phyloP scores from a whole-genome alignment of 2,113 vertebrate genomes.

The Chascanopsetta lugubris region DNA sequence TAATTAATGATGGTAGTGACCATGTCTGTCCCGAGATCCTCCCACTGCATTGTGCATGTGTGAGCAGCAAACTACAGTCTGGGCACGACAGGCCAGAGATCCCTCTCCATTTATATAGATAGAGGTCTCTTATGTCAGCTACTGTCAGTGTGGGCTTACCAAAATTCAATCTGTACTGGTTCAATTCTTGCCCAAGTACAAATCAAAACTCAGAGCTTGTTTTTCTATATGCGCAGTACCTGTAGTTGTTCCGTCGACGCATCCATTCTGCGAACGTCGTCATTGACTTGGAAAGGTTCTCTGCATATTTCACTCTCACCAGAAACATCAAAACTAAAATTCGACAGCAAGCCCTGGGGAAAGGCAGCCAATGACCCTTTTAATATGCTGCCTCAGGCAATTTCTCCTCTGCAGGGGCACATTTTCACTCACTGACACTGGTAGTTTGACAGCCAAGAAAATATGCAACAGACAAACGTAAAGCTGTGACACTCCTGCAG shows the following conservation, averaged over 20 bases:
- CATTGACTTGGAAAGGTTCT: neutral
- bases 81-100: too few species aligned
- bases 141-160: neutral
- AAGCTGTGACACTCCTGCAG: conserved; percentile 4
- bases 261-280: neutral
- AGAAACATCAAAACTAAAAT: conserved; percentile 46
- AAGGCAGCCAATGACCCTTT: conserved; percentile 61
- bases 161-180: neutral
- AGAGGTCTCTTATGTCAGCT: neutral
- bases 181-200: neutral
- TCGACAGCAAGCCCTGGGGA: conserved; percentile 45
- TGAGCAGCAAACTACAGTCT: too few species aligned
- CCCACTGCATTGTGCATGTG: too few species aligned
- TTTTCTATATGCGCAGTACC: neutral
- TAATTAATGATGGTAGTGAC: too few species aligned
- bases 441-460: conserved; percentile 35
- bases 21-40: too few species aligned
- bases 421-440: conserved; percentile 27
- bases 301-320: conserved; percentile 5
- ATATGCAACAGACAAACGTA: conserved; percentile 22
- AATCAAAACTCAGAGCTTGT: neutral
- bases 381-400: conserved; percentile 63
- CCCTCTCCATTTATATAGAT: neutral
- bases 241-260: conserved; percentile 6
- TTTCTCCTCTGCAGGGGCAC: conserved; percentile 58